A percentile compares a stretch with the other conserved stretches of the same genome.
phyloP scores from a whole-genome alignment of 2,797 vertebrate genomes.

The Xerus rutilus region DNA sequence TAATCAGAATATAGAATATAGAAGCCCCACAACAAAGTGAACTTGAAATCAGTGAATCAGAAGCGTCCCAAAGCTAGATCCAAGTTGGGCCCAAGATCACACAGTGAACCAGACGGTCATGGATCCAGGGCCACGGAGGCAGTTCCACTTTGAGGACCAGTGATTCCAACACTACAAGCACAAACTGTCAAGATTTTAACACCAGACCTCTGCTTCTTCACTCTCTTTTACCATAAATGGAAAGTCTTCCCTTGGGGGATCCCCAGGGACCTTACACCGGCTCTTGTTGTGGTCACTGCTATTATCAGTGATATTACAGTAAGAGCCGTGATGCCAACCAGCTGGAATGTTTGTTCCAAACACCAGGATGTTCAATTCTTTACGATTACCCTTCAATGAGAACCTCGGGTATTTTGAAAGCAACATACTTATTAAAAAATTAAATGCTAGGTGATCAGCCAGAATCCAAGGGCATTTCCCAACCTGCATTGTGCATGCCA shows the following conservation, averaged over 20 bases:
- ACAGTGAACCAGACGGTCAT: neutral
- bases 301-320: constrained; percentile 52
- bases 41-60: neutral
- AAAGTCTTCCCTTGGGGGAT: constrained; percentile 48
- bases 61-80: neutral
- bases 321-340: constrained; percentile 10
- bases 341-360: constrained; percentile 72
- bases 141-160: neutral
- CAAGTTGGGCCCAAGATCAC: neutral
- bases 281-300: constrained; percentile 10
- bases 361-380: constrained; percentile 69
- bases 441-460: constrained; percentile 73
- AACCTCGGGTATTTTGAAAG: constrained; percentile 80
- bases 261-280: neutral
- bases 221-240: constrained; percentile 53
- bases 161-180: neutral
- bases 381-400: constrained; percentile 77
- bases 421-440: constrained; percentile 63
- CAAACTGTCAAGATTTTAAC: neutral
- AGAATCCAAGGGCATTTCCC: constrained; percentile 80
- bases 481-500: constrained; percentile 57
- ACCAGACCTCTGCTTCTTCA: neutral
- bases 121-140: neutral
- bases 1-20: neutral
- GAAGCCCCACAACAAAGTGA: neutral